phyloP scores from a whole-genome alignment of 2,888 invertebrate genomes.

The Liopterus haemorrhoidalis region DNA sequence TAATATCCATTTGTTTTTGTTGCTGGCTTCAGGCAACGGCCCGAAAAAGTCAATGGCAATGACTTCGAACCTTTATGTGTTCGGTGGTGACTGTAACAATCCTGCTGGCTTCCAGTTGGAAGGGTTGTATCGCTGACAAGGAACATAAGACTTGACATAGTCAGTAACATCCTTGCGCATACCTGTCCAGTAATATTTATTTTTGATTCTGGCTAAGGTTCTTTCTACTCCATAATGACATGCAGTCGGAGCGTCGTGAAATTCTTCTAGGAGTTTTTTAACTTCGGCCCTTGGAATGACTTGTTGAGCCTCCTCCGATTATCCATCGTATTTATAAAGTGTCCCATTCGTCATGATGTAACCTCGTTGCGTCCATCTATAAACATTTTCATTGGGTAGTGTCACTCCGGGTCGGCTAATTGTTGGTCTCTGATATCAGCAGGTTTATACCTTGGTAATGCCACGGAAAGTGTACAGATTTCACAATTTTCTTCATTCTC shows the following conservation, averaged over 20 bases:
- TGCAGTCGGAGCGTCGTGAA: conserved; percentile 44
- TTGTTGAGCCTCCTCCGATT: conserved; percentile 24
- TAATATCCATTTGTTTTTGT: too few species aligned
- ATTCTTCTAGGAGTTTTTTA: conserved; percentile 23
- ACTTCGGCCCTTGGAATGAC: conserved; percentile 28
- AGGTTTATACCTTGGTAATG: conserved; percentile 19
- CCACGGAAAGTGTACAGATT: conserved; percentile 18
- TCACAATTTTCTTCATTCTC: conserved; percentile 8
- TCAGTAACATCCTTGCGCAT: too few species aligned
- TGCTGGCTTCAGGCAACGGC: too few species aligned
- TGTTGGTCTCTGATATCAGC: conserved; percentile 26
- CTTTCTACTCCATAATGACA: conserved; percentile 41
- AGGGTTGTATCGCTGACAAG: too few species aligned
- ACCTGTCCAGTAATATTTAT: too few species aligned
- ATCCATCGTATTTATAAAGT: conserved; percentile 19
- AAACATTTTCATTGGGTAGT: conserved; percentile 6
- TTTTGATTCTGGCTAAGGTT: too few species aligned
- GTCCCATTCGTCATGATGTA: conserved; percentile 19
- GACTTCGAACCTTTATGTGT: too few species aligned
- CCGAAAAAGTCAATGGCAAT: too few species aligned
- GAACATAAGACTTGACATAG: too few species aligned
- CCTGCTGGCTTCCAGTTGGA: too few species aligned
- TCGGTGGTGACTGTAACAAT: too few species aligned
- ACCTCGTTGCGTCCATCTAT: conserved; percentile 15
- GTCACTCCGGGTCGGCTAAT: conserved; percentile 26